Conservation (phyloP, 2,797 vertebrate species). For the Artibeus jamaicensis region DNA sequence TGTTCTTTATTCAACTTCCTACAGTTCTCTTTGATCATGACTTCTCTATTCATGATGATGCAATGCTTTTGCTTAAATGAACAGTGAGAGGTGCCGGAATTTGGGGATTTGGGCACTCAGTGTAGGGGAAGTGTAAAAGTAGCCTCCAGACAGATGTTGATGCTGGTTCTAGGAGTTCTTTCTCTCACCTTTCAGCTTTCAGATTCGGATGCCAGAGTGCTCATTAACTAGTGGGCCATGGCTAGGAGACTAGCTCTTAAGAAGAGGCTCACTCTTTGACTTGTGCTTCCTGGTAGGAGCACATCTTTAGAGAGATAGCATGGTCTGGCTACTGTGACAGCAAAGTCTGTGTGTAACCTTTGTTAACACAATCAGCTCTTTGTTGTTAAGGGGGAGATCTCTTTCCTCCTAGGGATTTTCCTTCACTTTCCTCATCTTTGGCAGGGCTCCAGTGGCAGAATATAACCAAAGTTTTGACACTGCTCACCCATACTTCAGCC, state of each 20-base stretch:
- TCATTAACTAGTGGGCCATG: constrained; percentile 46
- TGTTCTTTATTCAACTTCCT: neutral
- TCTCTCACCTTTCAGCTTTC: constrained; percentile 30
- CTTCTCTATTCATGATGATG: neutral
- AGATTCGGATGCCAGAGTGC: constrained; percentile 29
- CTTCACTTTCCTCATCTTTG: neutral
- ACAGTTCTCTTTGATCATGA: neutral
- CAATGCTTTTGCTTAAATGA: constrained; percentile 11
- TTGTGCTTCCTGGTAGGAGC: constrained; percentile 4
- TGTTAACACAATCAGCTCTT: neutral
- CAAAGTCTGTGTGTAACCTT: neutral
- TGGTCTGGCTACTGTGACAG: constrained; percentile 28
- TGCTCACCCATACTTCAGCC: neutral
- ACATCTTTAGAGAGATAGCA: neutral
- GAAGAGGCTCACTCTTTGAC: neutral
- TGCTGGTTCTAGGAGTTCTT: constrained; percentile 28
- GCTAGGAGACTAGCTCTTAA: neutral
- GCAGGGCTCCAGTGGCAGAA: neutral
- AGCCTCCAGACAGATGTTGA: constrained; percentile 22
- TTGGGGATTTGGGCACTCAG: neutral
- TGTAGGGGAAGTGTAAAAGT: neutral
- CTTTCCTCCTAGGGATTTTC: neutral
- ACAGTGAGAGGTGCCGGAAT: constrained; percentile 1
- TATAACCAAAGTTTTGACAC: constrained; percentile 8
- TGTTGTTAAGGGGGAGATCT: neutral